Evolutionary conservation across 1,140 invertebrate species (phyloP).

Genomic region (Goniozus legneri): DNA sequence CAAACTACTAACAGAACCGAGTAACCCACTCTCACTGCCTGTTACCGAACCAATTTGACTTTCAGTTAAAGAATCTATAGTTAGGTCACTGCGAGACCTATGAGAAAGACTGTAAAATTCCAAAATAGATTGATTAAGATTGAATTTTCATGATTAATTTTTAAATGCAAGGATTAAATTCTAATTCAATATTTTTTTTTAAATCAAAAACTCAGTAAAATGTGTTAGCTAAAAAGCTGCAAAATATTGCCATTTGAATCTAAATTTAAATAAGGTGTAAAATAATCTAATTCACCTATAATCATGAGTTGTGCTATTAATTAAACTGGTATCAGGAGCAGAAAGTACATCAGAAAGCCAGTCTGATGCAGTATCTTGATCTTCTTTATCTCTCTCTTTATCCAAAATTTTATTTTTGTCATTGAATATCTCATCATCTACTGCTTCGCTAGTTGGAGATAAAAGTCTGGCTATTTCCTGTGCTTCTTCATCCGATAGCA

Average conservation of each 20-base stretch:
- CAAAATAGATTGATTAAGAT: neutral
- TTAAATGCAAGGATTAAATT: neutral
- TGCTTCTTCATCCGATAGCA: conserved; percentile 81
- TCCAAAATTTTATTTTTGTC: conserved; percentile 35
- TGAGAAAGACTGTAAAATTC: conserved; percentile 41
- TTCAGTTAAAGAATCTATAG: conserved; percentile 52
- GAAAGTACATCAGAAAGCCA: conserved; percentile 59
- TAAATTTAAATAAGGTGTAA: conserved; percentile 19
- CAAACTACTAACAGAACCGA: conserved; percentile 51
- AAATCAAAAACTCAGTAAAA: neutral
- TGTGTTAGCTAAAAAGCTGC: conserved; percentile 16
- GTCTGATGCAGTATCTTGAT: conserved; percentile 54
- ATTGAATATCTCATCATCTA: conserved; percentile 31
- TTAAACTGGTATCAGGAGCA: conserved; percentile 51
- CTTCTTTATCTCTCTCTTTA: conserved; percentile 53
- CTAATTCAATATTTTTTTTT: neutral
- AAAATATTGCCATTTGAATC: conserved; percentile 16
- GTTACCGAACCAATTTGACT: conserved; percentile 54
- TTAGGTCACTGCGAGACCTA: conserved; percentile 50
- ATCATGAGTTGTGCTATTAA: conserved; percentile 52
- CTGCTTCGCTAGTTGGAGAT: conserved; percentile 53
- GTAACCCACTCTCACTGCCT: conserved; percentile 49
- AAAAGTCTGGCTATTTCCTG: conserved; percentile 77
- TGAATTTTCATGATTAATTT: neutral
- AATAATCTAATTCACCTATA: conserved; percentile 45